These are phyloP conservation scores for Pinctada fucata DNA, from an alignment of 2,888 invertebrate species.

Conservation along the genomic window DNA sequence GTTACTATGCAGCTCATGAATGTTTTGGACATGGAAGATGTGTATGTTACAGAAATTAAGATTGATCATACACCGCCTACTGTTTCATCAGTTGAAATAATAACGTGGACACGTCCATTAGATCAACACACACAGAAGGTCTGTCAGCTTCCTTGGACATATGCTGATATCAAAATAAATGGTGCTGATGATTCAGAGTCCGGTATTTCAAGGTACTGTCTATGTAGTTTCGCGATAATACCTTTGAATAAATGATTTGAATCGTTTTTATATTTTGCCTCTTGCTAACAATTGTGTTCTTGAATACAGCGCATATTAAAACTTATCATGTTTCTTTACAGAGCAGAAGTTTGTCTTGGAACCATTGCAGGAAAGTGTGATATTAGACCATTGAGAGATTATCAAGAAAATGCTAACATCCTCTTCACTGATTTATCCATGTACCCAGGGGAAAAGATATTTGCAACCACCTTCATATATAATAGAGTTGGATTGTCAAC, in stretches of 20 bases:
- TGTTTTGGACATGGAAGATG: slow-evolving; percentile 4
- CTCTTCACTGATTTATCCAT: not conserved
- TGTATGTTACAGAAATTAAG: not conserved
- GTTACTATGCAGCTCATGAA: slow-evolving; percentile 39
- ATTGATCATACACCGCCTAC: slow-evolving; percentile 21
- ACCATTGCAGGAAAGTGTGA: not conserved
- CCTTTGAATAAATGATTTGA: no score
- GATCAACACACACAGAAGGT: not conserved
- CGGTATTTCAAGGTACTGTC: slow-evolving; percentile 36
- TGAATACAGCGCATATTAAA: not conserved
- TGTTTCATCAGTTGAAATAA: not conserved
- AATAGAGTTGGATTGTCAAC: slow-evolving; percentile 43
- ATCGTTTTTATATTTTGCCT: no score
- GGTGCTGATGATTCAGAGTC: slow-evolving; percentile 45
- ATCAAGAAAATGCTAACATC: not conserved
- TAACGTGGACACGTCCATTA: slow-evolving; percentile 5
- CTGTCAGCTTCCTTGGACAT: slow-evolving; percentile 50
- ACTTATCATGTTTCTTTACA: not conserved
- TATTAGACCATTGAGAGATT: not conserved
- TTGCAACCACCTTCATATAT: slow-evolving; percentile 9
- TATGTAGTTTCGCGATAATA: not conserved
- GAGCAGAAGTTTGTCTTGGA: slow-evolving; percentile 8
- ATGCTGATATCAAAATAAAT: slow-evolving; percentile 39
- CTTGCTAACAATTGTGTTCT: no score
- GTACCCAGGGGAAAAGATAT: slow-evolving; percentile 1